phyloP scores from a whole-genome alignment of 2,888 invertebrate genomes.

The Iphiclides podalirius region DNA sequence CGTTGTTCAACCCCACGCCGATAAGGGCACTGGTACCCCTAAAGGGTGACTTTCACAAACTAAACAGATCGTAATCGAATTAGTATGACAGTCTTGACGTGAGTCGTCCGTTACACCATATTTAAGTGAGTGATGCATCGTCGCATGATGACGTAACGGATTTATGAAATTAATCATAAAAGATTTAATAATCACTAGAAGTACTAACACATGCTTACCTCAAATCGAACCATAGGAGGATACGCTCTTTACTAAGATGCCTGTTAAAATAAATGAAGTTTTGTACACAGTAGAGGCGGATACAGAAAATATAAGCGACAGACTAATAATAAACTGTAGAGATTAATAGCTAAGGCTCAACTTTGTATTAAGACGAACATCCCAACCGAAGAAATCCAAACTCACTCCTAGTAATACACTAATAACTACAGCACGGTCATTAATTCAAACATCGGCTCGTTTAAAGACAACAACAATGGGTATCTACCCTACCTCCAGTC shows the following conservation, averaged over 20 bases:
- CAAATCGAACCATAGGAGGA: too few species aligned
- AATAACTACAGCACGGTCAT: not conserved
- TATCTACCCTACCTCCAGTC: constrained; percentile 40
- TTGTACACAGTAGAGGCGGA: too few species aligned
- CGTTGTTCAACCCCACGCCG: constrained; percentile 16
- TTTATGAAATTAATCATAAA: not conserved
- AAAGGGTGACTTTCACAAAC: constrained; percentile 41
- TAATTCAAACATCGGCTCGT: not conserved
- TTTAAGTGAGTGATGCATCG: constrained; percentile 34
- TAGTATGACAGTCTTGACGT: constrained; percentile 38
- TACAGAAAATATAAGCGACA: not conserved
- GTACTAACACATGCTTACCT: too few species aligned
- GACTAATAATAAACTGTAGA: not conserved
- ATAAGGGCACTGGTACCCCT: constrained; percentile 29
- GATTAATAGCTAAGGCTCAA: not conserved
- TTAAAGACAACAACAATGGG: constrained; percentile 27
- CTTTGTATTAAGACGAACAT: not conserved
- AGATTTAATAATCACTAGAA: not conserved
- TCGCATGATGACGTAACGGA: constrained; percentile 13
- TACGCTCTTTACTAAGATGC: too few species aligned
- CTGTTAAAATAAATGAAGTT: too few species aligned
- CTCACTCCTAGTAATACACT: not conserved
- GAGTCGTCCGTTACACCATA: constrained; percentile 40
- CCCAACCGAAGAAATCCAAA: not conserved
- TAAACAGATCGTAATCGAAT: constrained; percentile 51